phyloP scores from a whole-genome alignment of 2,888 invertebrate species.

The Diogma glabrata region DNA sequence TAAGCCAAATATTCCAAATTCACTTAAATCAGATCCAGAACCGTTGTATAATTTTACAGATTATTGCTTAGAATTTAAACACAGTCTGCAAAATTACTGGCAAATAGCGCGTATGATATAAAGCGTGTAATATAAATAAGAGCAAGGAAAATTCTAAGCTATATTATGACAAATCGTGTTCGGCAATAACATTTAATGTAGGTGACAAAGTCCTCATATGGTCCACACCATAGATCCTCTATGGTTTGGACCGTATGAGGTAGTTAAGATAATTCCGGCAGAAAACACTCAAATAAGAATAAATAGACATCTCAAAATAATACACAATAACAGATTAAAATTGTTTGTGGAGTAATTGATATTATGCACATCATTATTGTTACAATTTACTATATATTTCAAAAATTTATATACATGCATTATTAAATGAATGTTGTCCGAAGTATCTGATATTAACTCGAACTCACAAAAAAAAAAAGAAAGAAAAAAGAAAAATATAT shows the following conservation, averaged over 20 bases:
- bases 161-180: neutral
- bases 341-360: too few species aligned
- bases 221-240: neutral
- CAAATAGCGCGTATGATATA: neutral
- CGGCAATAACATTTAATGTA: neutral
- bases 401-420: too few species aligned
- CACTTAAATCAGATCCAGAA: neutral
- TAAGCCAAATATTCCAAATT: neutral
- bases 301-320: neutral
- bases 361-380: too few species aligned
- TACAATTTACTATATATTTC: too few species aligned
- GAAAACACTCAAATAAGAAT: neutral
- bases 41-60: neutral
- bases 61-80: neutral
- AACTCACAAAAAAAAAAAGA: too few species aligned
- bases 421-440: too few species aligned
- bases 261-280: neutral
- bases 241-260: neutral
- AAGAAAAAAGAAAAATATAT: too few species aligned
- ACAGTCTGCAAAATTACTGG: neutral
- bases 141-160: neutral
- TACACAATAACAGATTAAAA: constrained; percentile 2
- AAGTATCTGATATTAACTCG: too few species aligned
- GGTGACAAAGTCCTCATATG: neutral
- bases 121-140: too few species aligned